Evolutionary conservation across 64 coral and sea anemone genomes (phyloP).

Genomic region (Porites australiensis): DNA sequence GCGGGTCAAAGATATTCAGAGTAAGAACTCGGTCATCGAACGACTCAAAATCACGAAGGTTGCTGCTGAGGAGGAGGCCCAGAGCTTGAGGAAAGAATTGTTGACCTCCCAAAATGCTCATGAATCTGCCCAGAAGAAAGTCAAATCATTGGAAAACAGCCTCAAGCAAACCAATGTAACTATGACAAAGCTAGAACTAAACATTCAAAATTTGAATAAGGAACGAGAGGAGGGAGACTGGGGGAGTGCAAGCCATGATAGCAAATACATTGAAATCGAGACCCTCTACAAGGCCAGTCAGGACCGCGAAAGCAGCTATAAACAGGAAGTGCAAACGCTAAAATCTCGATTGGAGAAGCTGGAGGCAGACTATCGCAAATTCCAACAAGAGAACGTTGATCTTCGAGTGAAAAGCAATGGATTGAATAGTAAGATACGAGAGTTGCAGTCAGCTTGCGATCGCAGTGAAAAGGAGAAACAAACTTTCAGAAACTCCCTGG

Average conservation of each 20-base stretch:
- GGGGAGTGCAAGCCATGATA: constrained; percentile 80
- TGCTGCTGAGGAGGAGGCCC: constrained; percentile 74
- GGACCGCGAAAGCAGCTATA: constrained; percentile 84
- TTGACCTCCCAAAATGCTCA: constrained; percentile 85
- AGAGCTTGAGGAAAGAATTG: constrained; percentile 80
- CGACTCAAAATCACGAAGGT: constrained; percentile 65
- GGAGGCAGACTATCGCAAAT: constrained; percentile 83
- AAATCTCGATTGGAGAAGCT: constrained; percentile 91
- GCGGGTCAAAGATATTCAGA: constrained; percentile 65
- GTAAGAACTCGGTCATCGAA: constrained; percentile 76
- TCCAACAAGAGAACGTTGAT: constrained; percentile 93
- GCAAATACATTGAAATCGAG: constrained; percentile 90
- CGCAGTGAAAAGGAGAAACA: constrained; percentile 88
- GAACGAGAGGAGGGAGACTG: constrained; percentile 88
- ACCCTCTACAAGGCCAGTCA: constrained; percentile 85
- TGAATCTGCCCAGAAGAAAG: constrained; percentile 76
- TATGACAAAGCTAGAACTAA: constrained; percentile 88
- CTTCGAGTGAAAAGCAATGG: constrained; percentile 84
- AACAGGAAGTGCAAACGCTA: constrained; percentile 83
- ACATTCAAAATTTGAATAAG: constrained; percentile 85
- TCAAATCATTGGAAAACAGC: constrained; percentile 82
- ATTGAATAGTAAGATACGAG: constrained; percentile 81
- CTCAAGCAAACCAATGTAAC: constrained; percentile 80
- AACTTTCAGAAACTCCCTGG: constrained; percentile 70
- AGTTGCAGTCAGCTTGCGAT: constrained; percentile 65